These are phyloP conservation scores for Stramonita haemastoma DNA, from an alignment of 2,888 invertebrate genomes.

Conservation along the genomic window DNA sequence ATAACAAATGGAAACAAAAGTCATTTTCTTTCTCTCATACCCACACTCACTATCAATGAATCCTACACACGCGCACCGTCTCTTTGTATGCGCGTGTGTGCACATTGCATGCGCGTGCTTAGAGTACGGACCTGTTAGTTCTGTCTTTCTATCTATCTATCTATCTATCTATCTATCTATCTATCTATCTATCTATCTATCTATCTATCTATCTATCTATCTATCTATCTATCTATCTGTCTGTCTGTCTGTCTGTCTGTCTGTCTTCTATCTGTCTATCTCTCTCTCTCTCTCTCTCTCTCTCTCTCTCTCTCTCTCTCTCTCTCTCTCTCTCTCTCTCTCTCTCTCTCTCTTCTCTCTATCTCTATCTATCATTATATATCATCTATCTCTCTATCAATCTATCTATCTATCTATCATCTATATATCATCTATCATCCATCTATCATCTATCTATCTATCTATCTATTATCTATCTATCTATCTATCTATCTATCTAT, in stretches of 20 bases:
- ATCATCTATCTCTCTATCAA: no score
- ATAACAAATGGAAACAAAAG: not conserved
- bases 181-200: slow-evolving; percentile 13
- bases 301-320: not conserved
- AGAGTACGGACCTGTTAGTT: no score
- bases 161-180: no score
- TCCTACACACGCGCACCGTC: not conserved
- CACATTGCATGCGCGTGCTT: not conserved
- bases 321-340: not conserved
- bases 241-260: not conserved
- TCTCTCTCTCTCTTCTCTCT: no score
- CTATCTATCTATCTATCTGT: not conserved
- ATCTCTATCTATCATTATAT: no score
- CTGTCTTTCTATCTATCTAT: no score
- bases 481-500: no score
- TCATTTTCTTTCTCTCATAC: not conserved
- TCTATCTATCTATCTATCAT: not conserved
- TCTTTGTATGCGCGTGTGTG: not conserved
- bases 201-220: not conserved
- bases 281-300: no score
- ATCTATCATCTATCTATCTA: no score
- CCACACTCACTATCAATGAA: no score
- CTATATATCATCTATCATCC: no score
- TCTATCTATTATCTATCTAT: no score
- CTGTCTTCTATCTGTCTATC: not conserved